Evolutionary conservation across 2,797 vertebrate species (phyloP).

Genomic region (Sciaenops ocellatus): DNA sequence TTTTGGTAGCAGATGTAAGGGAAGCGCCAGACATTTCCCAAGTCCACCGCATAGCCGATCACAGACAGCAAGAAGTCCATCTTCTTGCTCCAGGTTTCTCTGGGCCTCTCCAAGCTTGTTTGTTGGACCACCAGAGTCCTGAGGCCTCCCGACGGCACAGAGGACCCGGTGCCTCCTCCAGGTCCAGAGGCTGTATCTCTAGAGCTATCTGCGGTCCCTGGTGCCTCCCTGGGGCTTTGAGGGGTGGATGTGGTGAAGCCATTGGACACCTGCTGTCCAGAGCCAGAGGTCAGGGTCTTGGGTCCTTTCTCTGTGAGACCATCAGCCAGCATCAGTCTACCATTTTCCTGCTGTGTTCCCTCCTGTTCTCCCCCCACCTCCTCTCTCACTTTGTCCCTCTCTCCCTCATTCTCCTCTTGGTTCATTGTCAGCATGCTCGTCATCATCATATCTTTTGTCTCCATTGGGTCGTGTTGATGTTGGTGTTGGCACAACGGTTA

Average conservation of each 20-base stretch:
- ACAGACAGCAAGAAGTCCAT: conserved; percentile 98
- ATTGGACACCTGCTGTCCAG: conserved; percentile 90
- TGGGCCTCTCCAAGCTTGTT: conserved; percentile 87
- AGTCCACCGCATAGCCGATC: conserved; percentile 97
- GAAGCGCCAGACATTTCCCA: conserved; percentile 99
- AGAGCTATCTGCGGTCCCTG: conserved; percentile 66
- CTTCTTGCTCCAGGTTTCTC: conserved; percentile 99
- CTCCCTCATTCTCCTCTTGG: conserved; percentile 81
- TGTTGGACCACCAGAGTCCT: conserved; percentile 90
- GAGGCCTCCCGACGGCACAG: conserved; percentile 75
- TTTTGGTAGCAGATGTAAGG: conserved; percentile 99
- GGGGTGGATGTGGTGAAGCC: conserved; percentile 90
- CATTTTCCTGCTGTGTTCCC: conserved; percentile 81
- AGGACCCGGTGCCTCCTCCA: conserved; percentile 50
- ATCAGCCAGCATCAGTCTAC: conserved; percentile 83
- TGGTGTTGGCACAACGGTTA: conserved; percentile 68
- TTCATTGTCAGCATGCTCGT: conserved; percentile 79
- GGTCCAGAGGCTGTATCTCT: conserved; percentile 47
- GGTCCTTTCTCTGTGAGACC: conserved; percentile 77
- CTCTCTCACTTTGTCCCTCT: conserved; percentile 67
- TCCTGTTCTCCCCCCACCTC: conserved; percentile 72
- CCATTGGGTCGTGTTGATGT: conserved; percentile 84
- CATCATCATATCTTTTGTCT: conserved; percentile 86
- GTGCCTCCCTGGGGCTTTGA: conserved; percentile 85
- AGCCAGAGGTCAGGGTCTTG: conserved; percentile 75